A percentile compares a stretch with the other conserved stretches of the same genome.
These are phyloP conservation scores for Caenorhabditis sp. DNA, from an alignment of 2,888 invertebrate genomes.

Conservation along the genomic window DNA sequence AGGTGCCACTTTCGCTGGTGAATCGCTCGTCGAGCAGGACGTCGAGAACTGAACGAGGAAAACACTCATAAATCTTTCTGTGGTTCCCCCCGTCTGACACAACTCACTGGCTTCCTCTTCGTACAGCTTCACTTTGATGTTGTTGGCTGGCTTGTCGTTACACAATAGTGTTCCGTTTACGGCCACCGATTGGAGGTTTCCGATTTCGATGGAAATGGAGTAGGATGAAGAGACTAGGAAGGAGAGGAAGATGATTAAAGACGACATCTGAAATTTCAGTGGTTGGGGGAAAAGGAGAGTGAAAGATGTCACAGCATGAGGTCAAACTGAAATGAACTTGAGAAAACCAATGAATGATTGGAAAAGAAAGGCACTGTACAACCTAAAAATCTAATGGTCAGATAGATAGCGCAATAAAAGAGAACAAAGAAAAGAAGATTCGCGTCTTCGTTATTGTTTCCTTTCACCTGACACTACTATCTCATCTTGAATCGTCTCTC, in stretches of 20 bases:
- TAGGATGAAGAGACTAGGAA: constrained; percentile 20
- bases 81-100: constrained; percentile 21
- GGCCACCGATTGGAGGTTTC: constrained; percentile 76
- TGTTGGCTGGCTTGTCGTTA: constrained; percentile 77
- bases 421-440: constrained; percentile 11
- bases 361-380: constrained; percentile 1
- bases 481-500: constrained; percentile 18
- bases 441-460: constrained; percentile 10
- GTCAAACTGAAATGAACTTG: no score
- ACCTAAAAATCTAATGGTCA: constrained; percentile 40
- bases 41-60: constrained; percentile 73
- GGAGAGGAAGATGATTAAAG: constrained; percentile 2
- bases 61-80: constrained; percentile 58
- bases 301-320: neutral
- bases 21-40: constrained; percentile 79
- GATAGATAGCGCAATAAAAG: constrained; percentile 23
- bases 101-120: constrained; percentile 76
- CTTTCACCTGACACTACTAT: constrained; percentile 15
- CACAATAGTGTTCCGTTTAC: constrained; percentile 78
- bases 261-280: constrained; percentile 22
- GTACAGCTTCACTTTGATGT: constrained; percentile 81
- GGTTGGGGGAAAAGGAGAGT: neutral
- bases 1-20: constrained; percentile 75
- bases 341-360: neutral
- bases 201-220: constrained; percentile 68